Evolutionary conservation across 2,797 vertebrate species (phyloP).

Genomic region (Melanogrammus aeglefinus): DNA sequence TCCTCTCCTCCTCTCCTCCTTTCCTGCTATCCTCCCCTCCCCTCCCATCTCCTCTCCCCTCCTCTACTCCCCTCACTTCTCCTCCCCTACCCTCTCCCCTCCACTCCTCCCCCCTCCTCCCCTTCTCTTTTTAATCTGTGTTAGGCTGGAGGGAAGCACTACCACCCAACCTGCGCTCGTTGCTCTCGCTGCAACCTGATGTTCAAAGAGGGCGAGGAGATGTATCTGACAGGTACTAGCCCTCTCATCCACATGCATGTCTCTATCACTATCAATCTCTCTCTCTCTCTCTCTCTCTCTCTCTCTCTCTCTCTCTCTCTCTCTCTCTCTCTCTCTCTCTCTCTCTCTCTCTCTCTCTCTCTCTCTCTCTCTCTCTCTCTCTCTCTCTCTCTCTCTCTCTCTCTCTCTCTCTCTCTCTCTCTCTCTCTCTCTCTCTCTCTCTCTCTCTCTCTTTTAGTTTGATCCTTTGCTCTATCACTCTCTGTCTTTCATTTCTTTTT

Average conservation of each 20-base stretch:
- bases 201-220: constrained; percentile 98
- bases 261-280: constrained; percentile 8
- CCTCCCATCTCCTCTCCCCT: neutral
- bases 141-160: constrained; percentile 96
- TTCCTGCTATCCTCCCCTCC: neutral
- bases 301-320: constrained; percentile 15
- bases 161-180: constrained; percentile 94
- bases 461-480: too few relatives aligned
- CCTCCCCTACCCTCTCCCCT: constrained; percentile 1
- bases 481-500: too few relatives aligned
- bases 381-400: constrained; percentile 12
- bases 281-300: constrained; percentile 1
- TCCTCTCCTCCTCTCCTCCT: neutral
- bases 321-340: neutral
- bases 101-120: constrained; percentile 4
- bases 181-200: constrained; percentile 95
- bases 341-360: constrained; percentile 10
- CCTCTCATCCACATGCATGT: neutral
- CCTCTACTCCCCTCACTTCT: neutral
- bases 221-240: constrained; percentile 95
- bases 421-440: constrained; percentile 13
- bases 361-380: constrained; percentile 5
- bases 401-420: neutral
- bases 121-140: neutral
- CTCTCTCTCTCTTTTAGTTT: neutral